A percentile compares a stretch with the other conserved stretches of the same genome.
Conservation (phyloP, 1,140 invertebrate species). For the Dendrolimus punctatus region DNA sequence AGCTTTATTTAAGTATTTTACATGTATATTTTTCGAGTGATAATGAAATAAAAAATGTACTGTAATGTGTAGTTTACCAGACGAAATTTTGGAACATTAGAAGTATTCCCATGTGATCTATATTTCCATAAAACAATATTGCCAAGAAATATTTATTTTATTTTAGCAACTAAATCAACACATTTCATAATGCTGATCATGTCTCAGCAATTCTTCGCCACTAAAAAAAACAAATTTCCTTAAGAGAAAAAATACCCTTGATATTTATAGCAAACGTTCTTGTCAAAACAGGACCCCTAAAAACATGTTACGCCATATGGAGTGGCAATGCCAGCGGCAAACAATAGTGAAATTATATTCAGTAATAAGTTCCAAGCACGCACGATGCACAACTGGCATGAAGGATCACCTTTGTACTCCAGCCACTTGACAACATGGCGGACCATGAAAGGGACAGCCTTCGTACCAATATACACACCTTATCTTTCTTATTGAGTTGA, state of each 20-base stretch:
- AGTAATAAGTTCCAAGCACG: constrained; percentile 63
- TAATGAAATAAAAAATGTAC: too few relatives aligned
- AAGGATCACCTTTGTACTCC: constrained; percentile 29
- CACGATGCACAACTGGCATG: constrained; percentile 51
- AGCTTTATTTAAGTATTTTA: too few relatives aligned
- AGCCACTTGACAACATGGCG: constrained; percentile 12
- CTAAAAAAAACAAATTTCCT: background rate
- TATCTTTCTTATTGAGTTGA: too few relatives aligned
- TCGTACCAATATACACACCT: background rate
- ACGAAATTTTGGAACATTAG: too few relatives aligned
- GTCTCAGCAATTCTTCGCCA: too few relatives aligned
- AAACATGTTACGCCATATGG: constrained; percentile 67
- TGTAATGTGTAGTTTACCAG: too few relatives aligned
- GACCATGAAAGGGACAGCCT: constrained; percentile 1
- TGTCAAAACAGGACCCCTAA: constrained; percentile 3
- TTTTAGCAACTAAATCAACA: too few relatives aligned
- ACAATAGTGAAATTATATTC: constrained; percentile 66
- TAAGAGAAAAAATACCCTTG: background rate
- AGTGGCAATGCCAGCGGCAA: constrained; percentile 43
- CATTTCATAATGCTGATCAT: too few relatives aligned
- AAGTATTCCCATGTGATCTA: too few relatives aligned
- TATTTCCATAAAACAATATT: too few relatives aligned
- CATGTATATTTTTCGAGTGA: too few relatives aligned
- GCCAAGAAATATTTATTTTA: too few relatives aligned
- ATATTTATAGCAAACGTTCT: background rate